Conservation (phyloP, 1,140 invertebrate species). For the Triops cancriformis region DNA sequence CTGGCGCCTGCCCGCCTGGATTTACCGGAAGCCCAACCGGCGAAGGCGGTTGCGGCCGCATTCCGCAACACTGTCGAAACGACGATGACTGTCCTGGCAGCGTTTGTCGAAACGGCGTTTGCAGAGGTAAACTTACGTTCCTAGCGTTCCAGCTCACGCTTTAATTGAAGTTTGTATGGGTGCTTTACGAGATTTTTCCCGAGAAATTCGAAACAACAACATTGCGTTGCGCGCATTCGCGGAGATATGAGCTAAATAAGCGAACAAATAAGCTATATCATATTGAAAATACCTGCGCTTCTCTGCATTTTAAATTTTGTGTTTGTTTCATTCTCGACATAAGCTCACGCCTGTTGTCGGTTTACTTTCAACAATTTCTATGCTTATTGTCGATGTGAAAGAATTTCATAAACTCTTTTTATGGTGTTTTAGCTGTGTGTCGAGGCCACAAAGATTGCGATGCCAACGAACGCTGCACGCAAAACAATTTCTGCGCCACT, state of each 20-base stretch:
- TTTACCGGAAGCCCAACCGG: conserved; percentile 53
- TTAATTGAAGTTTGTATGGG: no score
- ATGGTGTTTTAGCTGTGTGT: conserved; percentile 55
- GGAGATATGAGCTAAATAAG: no score
- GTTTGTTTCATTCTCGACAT: no score
- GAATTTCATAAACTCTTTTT: conserved; percentile 18
- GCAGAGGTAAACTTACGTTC: conserved; percentile 45
- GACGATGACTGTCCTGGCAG: conserved; percentile 67
- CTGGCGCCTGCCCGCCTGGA: conserved; percentile 62
- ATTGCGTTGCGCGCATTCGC: no score
- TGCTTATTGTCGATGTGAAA: background rate
- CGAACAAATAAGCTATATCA: no score
- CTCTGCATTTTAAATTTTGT: no score
- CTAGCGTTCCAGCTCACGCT: no score
- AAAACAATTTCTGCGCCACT: conserved; percentile 61
- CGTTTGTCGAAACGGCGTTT: conserved; percentile 70
- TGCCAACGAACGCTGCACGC: conserved; percentile 61
- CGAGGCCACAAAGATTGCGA: conserved; percentile 67
- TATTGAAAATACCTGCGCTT: no score
- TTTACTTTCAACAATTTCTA: no score
- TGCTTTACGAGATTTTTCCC: no score
- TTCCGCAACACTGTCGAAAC: conserved; percentile 51
- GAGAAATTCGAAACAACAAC: no score
- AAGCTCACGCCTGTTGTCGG: no score
- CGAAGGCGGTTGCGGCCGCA: conserved; percentile 61